Conservation (phyloP, 1,140 invertebrate species). For the Nomia melanderi region DNA sequence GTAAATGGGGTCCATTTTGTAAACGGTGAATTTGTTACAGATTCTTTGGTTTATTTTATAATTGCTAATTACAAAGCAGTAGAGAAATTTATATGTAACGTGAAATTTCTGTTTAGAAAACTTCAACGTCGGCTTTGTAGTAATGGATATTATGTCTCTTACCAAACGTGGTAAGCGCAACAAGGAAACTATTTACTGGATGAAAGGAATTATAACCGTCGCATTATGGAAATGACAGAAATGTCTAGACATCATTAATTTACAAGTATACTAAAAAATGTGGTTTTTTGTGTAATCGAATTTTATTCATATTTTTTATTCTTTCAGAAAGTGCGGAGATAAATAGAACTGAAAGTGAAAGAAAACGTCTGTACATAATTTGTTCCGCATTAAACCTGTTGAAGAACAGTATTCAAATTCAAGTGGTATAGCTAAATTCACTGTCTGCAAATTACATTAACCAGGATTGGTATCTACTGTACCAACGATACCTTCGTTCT, state of each 20-base stretch:
- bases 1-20: background rate
- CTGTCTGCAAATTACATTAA: constrained; percentile 1
- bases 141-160: too few species aligned
- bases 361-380: background rate
- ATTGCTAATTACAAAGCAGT: constrained; percentile 2
- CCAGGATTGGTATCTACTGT: constrained; percentile 5
- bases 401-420: background rate
- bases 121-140: too few species aligned
- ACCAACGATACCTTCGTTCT: background rate
- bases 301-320: too few species aligned
- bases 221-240: too few species aligned
- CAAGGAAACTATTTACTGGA: too few species aligned
- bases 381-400: background rate
- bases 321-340: too few species aligned
- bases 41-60: background rate
- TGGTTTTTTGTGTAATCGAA: too few species aligned
- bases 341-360: too few species aligned
- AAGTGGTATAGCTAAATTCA: background rate
- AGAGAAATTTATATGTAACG: background rate
- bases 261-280: too few species aligned
- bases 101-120: background rate
- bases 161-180: too few species aligned
- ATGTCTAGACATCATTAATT: too few species aligned
- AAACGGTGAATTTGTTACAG: background rate
- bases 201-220: too few species aligned